Percentiles rank a stretch among this genome's conserved stretches.
Conservation (phyloP, 2,113 vertebrate species). For the Hepsetus odoe region DNA sequence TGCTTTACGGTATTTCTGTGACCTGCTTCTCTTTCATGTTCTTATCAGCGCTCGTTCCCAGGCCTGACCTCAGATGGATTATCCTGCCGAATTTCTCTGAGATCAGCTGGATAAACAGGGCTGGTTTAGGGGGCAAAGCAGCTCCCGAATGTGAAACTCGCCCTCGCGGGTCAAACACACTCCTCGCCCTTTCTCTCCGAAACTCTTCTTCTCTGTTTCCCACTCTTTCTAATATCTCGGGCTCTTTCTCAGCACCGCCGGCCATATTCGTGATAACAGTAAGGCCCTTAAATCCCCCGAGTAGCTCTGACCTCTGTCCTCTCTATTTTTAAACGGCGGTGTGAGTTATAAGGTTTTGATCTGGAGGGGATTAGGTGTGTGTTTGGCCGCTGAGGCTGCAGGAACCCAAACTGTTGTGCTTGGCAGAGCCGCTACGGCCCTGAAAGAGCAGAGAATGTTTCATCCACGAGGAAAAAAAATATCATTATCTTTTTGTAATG, state of each 20-base stretch:
- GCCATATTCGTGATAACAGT: conserved; percentile 72
- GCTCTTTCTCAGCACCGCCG: conserved; percentile 59
- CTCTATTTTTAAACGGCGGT: conserved; percentile 72
- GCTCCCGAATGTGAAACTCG: neutral
- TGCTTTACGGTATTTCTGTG: too few relatives aligned
- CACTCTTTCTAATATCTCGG: conserved; percentile 33
- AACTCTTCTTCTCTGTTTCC: neutral
- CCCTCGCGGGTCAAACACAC: neutral
- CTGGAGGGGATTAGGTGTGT: conserved; percentile 69
- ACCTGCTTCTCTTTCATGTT: neutral
- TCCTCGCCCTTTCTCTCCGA: neutral
- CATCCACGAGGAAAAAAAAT: neutral
- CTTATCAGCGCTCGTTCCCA: conserved; percentile 5
- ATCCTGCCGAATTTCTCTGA: neutral
- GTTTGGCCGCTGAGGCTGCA: conserved; percentile 71
- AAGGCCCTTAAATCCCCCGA: conserved; percentile 75
- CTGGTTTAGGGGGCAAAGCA: neutral
- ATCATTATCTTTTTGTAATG: neutral
- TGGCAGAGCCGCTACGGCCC: conserved; percentile 61
- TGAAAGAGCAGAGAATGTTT: neutral
- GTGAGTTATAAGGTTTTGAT: conserved; percentile 58
- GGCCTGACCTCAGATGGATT: neutral
- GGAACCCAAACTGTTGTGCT: conserved; percentile 69
- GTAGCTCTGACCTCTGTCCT: conserved; percentile 75
- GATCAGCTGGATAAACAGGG: conserved; percentile 11